These are phyloP conservation scores for Ophioderma brevispina DNA, from an alignment of 35 echinoderm and acorn worm genomes.

Conservation along the genomic window DNA sequence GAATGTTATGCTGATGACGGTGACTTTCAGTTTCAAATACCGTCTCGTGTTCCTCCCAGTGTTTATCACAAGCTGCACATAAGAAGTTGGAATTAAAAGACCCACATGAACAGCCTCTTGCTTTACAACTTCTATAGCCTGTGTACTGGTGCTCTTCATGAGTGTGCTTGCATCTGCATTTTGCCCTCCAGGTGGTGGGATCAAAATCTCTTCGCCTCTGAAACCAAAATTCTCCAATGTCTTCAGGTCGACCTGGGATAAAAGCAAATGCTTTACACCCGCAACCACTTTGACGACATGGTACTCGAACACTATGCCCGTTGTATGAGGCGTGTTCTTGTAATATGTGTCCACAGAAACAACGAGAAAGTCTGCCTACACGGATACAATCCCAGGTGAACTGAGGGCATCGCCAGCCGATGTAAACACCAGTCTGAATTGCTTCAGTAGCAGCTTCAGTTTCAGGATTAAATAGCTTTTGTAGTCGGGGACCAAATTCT, in stretches of 20 bases:
- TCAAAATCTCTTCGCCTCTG: constrained; percentile 96
- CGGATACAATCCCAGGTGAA: constrained; percentile 97
- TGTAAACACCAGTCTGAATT: constrained; percentile 87
- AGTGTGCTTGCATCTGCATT: constrained; percentile 98
- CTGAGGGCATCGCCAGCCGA: constrained; percentile 90
- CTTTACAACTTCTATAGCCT: constrained; percentile 74
- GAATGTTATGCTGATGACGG: constrained; percentile 81
- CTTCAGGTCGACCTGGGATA: constrained; percentile 92
- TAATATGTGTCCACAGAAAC: constrained; percentile 95
- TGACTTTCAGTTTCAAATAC: constrained; percentile 93
- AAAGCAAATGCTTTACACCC: constrained; percentile 89
- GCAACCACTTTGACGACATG: constrained; percentile 63
- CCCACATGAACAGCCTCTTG: constrained; percentile 79
- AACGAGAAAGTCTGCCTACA: constrained; percentile 81
- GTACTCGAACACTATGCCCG: constrained; percentile 81
- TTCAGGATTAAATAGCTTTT: constrained; percentile 95
- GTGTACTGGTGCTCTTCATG: constrained; percentile 89
- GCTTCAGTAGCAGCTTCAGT: constrained; percentile 87
- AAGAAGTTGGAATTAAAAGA: constrained; percentile 91
- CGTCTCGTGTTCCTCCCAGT: constrained; percentile 95
- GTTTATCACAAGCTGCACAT: constrained; percentile 90
- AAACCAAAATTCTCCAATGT: constrained; percentile 99
- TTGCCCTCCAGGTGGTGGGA: constrained; percentile 90
- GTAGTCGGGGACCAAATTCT: constrained; percentile 82
- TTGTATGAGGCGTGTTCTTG: constrained; percentile 91